Percentiles rank a stretch among this genome's conserved stretches.
phyloP scores from a whole-genome alignment of 2,797 vertebrate genomes.

The Hypotaenidia okinawae region DNA sequence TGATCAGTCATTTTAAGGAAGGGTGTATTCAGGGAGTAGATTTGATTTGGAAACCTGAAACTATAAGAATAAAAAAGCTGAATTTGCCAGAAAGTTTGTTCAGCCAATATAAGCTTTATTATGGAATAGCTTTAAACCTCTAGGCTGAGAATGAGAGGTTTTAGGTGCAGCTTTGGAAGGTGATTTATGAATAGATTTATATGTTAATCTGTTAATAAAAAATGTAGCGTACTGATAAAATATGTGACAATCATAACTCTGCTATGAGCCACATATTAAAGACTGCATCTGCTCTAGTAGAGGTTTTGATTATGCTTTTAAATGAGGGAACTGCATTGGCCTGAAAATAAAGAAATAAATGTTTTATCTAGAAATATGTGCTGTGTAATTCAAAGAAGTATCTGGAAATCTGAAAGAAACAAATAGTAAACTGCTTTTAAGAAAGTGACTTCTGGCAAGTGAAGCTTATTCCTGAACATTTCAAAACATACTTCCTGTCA shows the following conservation, averaged over 20 bases:
- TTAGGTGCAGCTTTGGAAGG: conserved; percentile 50
- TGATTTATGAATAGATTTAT: conserved; percentile 72
- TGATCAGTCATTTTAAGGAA: neutral
- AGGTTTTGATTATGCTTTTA: conserved; percentile 57
- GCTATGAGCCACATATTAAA: conserved; percentile 58
- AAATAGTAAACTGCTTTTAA: conserved; percentile 44
- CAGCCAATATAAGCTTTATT: conserved; percentile 39
- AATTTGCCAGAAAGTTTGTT: conserved; percentile 43
- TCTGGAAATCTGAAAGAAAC: conserved; percentile 36
- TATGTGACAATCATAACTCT: conserved; percentile 61
- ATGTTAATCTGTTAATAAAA: conserved; percentile 74
- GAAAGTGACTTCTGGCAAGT: conserved; percentile 17
- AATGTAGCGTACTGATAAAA: conserved; percentile 62
- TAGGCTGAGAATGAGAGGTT: conserved; percentile 25
- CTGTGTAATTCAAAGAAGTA: neutral
- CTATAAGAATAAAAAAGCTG: conserved; percentile 42
- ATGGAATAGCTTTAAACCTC: conserved; percentile 44
- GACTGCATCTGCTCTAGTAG: conserved; percentile 40
- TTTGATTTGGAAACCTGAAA: conserved; percentile 6
- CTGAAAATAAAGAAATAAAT: conserved; percentile 51
- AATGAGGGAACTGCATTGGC: conserved; percentile 7
- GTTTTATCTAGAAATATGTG: conserved; percentile 40
- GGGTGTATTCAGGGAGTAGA: neutral
- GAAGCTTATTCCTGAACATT: conserved; percentile 3
- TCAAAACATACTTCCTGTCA: conserved; percentile 19